These are phyloP conservation scores for Drosophila ananassae DNA, from an alignment of 1,140 invertebrate genomes.

Conservation along the genomic window DNA sequence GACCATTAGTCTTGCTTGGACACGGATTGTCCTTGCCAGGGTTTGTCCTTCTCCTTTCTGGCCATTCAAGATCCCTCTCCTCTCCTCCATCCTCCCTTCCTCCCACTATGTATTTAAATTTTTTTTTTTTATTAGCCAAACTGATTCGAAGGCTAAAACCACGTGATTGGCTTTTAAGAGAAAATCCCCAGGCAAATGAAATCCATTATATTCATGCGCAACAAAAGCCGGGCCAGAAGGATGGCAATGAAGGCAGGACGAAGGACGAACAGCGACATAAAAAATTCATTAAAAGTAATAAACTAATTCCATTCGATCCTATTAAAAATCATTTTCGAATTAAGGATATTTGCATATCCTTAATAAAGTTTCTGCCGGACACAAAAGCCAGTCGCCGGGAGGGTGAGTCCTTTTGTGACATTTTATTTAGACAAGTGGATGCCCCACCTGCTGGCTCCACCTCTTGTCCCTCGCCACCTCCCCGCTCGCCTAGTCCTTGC, in stretches of 20 bases:
- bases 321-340: conserved; percentile 84
- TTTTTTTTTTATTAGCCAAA: conserved; percentile 10
- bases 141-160: conserved; percentile 38
- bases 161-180: conserved; percentile 70
- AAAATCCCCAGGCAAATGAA: conserved; percentile 41
- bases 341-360: conserved; percentile 84
- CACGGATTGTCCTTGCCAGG: conserved; percentile 51
- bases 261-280: conserved; percentile 65
- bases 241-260: background rate
- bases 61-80: conserved; percentile 3
- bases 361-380: conserved; percentile 80
- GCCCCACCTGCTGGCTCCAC: conserved; percentile 34
- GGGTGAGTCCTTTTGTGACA: conserved; percentile 67
- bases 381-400: conserved; percentile 40
- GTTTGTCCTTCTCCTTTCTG: conserved; percentile 5
- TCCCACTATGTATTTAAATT: background rate
- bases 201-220: conserved; percentile 74
- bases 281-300: conserved; percentile 84
- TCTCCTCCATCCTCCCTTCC: background rate
- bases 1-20: conserved; percentile 79
- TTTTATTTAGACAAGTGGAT: conserved; percentile 78
- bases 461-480: too few species aligned
- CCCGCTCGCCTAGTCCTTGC: background rate
- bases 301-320: conserved; percentile 84
- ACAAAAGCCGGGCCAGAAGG: conserved; percentile 44